phyloP scores from a whole-genome alignment of 2,888 invertebrate species.

The Polyommatus iphigenia region DNA sequence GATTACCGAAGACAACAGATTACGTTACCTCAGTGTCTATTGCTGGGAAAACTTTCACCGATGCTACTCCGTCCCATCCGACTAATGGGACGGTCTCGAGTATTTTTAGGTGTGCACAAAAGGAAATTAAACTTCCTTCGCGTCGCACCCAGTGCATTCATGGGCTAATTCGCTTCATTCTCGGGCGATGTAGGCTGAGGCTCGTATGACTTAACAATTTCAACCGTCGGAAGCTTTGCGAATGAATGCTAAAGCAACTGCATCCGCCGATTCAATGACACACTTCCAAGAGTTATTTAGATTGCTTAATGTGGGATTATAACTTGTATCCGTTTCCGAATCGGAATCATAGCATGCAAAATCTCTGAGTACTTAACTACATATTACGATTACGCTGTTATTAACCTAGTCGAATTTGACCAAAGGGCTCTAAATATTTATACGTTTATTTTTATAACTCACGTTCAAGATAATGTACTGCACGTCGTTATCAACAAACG shows the following conservation, averaged over 20 bases:
- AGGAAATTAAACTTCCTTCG: conserved; percentile 36
- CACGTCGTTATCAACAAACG: conserved; percentile 31
- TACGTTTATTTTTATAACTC: conserved; percentile 1
- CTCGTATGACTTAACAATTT: conserved; percentile 28
- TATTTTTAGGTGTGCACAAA: conserved; percentile 1
- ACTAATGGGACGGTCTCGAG: conserved; percentile 8
- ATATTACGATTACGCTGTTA: not conserved
- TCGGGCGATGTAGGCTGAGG: conserved; percentile 40
- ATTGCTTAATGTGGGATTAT: conserved; percentile 26
- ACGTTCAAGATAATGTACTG: conserved; percentile 19
- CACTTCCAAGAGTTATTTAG: conserved; percentile 3
- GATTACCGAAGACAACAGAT: conserved; percentile 21
- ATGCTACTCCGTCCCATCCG: not conserved
- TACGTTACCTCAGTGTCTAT: conserved; percentile 2
- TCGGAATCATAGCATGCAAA: not conserved
- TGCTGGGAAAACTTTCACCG: conserved; percentile 23
- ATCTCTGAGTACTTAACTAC: not conserved
- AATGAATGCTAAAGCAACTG: conserved; percentile 26
- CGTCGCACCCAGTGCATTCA: conserved; percentile 51
- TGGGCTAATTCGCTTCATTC: conserved; percentile 49
- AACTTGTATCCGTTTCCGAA: conserved; percentile 14
- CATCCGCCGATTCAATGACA: conserved; percentile 30
- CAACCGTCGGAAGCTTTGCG: conserved; percentile 17
- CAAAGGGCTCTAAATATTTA: not conserved
- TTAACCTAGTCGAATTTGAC: not conserved